These are phyloP conservation scores for Pandemis corylana DNA, from an alignment of 2,888 invertebrate species.

Conservation along the genomic window DNA sequence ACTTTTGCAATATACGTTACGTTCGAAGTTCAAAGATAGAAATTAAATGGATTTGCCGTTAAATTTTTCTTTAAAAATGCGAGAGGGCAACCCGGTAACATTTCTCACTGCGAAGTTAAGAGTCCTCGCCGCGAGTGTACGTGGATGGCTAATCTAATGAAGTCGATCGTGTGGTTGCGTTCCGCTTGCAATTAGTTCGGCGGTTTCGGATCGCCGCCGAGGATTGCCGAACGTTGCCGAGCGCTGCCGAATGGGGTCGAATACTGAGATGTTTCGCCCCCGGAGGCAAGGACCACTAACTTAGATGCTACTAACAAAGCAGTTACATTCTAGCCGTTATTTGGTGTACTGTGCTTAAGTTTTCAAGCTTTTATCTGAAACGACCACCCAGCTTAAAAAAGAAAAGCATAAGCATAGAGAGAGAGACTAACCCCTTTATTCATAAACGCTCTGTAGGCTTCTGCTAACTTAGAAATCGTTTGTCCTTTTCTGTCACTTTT, in stretches of 20 bases:
- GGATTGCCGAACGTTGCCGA: slow-evolving; percentile 40
- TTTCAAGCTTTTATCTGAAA: not conserved
- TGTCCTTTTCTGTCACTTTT: no score
- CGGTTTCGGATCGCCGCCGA: slow-evolving; percentile 50
- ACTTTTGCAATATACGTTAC: slow-evolving; percentile 24
- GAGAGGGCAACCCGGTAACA: slow-evolving; percentile 35
- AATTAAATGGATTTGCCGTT: slow-evolving; percentile 20
- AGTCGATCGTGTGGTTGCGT: slow-evolving; percentile 58
- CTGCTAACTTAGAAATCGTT: no score
- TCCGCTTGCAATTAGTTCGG: slow-evolving; percentile 68
- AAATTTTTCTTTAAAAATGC: slow-evolving; percentile 39
- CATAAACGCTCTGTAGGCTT: no score
- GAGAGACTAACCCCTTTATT: no score
- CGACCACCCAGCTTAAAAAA: no score
- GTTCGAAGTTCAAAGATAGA: slow-evolving; percentile 21
- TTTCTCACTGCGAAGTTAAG: slow-evolving; percentile 35
- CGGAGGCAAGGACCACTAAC: slow-evolving; percentile 33
- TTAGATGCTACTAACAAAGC: slow-evolving; percentile 27
- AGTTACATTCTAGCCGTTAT: slow-evolving; percentile 1
- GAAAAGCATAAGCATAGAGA: no score
- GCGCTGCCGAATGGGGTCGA: slow-evolving; percentile 40
- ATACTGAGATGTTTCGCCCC: slow-evolving; percentile 13
- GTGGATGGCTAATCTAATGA: slow-evolving; percentile 60
- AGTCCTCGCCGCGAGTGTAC: slow-evolving; percentile 44
- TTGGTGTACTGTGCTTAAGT: not conserved